Evolutionary conservation across 2,888 invertebrate genomes (phyloP).

Genomic region (Meganola albula): DNA sequence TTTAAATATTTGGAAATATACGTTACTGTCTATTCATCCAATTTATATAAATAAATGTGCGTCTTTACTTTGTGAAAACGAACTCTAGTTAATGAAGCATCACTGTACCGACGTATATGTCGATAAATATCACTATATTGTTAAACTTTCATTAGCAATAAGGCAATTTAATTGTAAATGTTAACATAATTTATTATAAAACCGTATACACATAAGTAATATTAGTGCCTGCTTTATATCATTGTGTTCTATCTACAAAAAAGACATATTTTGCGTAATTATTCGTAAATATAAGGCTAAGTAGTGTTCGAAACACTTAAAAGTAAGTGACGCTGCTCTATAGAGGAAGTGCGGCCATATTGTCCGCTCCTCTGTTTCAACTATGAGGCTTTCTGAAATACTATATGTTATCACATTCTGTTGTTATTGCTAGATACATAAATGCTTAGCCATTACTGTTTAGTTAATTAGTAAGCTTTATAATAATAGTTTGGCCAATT

Average conservation of each 20-base stretch:
- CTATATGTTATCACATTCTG: conserved; percentile 72
- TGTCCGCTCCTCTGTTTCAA: conserved; percentile 52
- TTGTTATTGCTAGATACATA: conserved; percentile 75
- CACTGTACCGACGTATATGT: conserved; percentile 35
- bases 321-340: conserved; percentile 40
- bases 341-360: too few species aligned
- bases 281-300: conserved; percentile 39
- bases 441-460: conserved; percentile 73
- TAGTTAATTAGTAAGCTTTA: conserved; percentile 71
- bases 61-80: conserved; percentile 26
- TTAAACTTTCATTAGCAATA: conserved; percentile 63
- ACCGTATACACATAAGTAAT: conserved; percentile 68
- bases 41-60: conserved; percentile 21
- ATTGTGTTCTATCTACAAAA: conserved; percentile 51
- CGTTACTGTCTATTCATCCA: conserved; percentile 26
- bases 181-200: conserved; percentile 75
- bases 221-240: conserved; percentile 75
- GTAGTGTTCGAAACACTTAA: conserved; percentile 59
- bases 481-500: conserved; percentile 67
- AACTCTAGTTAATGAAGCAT: conserved; percentile 56
- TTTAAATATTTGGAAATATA: too few species aligned
- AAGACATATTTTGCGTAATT: conserved; percentile 72
- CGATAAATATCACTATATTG: conserved; percentile 43
- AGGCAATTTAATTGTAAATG: conserved; percentile 63
- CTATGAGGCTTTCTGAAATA: conserved; percentile 73